Evolutionary conservation across 2,797 vertebrate species (phyloP), one percentile per base, ranked within the genome.

Genomic region (Neosilurus mollespiculum): DNA sequence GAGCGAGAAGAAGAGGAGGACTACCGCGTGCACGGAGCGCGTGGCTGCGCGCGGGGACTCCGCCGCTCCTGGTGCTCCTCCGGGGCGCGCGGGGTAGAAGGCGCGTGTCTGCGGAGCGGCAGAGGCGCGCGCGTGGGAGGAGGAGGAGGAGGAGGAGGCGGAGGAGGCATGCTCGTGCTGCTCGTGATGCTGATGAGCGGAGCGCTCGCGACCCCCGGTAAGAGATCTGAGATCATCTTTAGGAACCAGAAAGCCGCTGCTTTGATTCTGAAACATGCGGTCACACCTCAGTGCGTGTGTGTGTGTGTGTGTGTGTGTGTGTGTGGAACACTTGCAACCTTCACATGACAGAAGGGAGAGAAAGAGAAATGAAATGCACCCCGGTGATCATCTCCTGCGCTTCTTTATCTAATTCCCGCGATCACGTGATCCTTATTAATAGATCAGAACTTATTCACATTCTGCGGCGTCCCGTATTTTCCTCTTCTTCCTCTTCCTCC

Each of bases 131-230:
- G 54, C 30, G 62, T 26, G 58, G 62, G 54, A 26, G 56, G 34
- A 26, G 56, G 34, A 14, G n/a, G n/a, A n/a, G n/a, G n/a, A n/a
- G n/a, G n/a, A n/a, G n/a, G n/a, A n/a, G n/a, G n/a, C n/a, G n/a
- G n/a, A n/a, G n/a, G n/a, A n/a, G n/a, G n/a, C n/a, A n/a, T n/a
- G n/a, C 90, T 90, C 89, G 85, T 93, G 62, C 85, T 89, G 77
- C 90, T 94, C 37, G 37, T 43, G 81, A 84, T 95, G 14, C 56
- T 81, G 67, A 87, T 92, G 90, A 92, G 91, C 89, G 91, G 91
- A 86, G 91, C 92, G 56, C 83, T 87, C 88, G 92, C 95, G 83
- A 89, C 89, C 86, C 90, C 93, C 87, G 95, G 95, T 95, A 93
- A 95, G 94, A 84, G 69, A 84, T 62, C 14, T 10, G 37, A 4